Percentiles rank a stretch among this genome's conserved stretches.
These are phyloP conservation scores for Trichonephila inaurata DNA, from an alignment of 1,140 invertebrate genomes.

Conservation along the genomic window DNA sequence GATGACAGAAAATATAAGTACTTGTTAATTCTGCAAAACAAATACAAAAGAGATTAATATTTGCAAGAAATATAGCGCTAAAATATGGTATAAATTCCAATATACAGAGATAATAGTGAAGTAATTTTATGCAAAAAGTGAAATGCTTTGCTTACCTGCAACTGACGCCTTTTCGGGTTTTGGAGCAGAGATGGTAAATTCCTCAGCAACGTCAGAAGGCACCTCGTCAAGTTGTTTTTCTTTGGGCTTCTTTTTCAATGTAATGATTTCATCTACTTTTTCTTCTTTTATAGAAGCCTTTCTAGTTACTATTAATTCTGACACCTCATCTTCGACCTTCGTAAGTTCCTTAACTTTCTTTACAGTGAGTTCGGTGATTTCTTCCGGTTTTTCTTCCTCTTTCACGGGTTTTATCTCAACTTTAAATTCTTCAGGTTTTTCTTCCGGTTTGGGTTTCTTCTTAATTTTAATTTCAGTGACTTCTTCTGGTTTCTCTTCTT, in stretches of 20 bases:
- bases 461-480: constrained; percentile 8
- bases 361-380: constrained; percentile 36
- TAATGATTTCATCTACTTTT: constrained; percentile 45
- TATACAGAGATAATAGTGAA: background rate
- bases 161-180: background rate
- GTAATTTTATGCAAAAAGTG: background rate
- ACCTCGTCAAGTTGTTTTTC: constrained; percentile 49
- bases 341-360: constrained; percentile 79
- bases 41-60: constrained; percentile 70
- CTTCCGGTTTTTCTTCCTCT: constrained; percentile 78
- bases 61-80: background rate
- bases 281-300: constrained; percentile 41
- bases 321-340: constrained; percentile 66
- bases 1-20: constrained; percentile 52
- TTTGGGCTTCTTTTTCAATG: constrained; percentile 70
- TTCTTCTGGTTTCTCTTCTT: constrained; percentile 78
- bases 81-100: background rate
- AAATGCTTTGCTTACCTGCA: background rate
- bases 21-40: constrained; percentile 78
- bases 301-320: background rate
- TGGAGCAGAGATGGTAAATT: background rate
- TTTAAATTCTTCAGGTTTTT: constrained; percentile 58
- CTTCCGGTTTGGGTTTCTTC: constrained; percentile 23
- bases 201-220: background rate
- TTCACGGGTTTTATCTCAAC: constrained; percentile 76